Conservation (phyloP, 2,888 invertebrate species). For the Aphidius colemani region DNA sequence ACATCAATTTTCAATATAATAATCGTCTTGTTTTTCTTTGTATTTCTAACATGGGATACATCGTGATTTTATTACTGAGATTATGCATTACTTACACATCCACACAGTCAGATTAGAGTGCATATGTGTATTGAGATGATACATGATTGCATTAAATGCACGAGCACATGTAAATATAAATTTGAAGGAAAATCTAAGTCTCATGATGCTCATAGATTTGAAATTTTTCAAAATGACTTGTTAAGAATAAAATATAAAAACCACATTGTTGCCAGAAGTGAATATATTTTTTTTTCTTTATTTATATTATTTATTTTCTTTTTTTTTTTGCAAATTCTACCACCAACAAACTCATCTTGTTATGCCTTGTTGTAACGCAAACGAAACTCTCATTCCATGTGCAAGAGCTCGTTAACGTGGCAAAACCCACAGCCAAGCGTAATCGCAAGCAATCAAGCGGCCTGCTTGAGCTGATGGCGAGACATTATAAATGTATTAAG, state of each 20-base stretch:
- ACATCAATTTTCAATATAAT: slow-evolving; percentile 29
- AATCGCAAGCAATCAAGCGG: slow-evolving; percentile 47
- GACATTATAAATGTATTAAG: slow-evolving; percentile 52
- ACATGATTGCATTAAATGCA: no score
- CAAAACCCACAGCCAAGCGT: slow-evolving; percentile 45
- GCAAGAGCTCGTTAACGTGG: slow-evolving; percentile 46
- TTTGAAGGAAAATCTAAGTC: no score
- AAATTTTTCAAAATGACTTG: slow-evolving; percentile 18
- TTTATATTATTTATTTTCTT: slow-evolving; percentile 9
- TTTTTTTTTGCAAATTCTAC: slow-evolving; percentile 24
- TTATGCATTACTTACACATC: slow-evolving; percentile 6
- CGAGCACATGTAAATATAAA: no score
- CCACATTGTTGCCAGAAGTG: neutral
- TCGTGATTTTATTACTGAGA: slow-evolving; percentile 22
- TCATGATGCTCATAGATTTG: no score
- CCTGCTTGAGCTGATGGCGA: slow-evolving; percentile 48
- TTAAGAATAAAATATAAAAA: slow-evolving; percentile 14
- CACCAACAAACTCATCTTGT: slow-evolving; percentile 33
- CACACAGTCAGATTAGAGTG: no score
- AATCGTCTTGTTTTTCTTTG: slow-evolving; percentile 17
- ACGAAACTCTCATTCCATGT: slow-evolving; percentile 26
- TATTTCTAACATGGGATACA: slow-evolving; percentile 8
- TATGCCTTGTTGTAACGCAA: slow-evolving; percentile 30
- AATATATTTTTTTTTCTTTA: neutral
- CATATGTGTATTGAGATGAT: no score